phyloP scores from a whole-genome alignment of 2,113 vertebrate genomes.

The Acrocephalus kingi region DNA sequence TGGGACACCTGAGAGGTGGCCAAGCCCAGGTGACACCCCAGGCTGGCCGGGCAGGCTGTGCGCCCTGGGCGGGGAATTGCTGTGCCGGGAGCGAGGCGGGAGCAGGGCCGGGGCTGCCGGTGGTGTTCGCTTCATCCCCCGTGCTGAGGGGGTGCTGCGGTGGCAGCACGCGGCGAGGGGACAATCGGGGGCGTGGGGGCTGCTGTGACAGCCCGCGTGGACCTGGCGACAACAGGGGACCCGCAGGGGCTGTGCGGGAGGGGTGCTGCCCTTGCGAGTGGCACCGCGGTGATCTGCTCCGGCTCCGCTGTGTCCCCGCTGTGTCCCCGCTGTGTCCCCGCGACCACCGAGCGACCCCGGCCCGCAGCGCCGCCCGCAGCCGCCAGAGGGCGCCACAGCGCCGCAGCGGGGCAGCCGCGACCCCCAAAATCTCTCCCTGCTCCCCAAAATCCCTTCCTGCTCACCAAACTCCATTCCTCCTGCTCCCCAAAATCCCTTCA shows the following conservation, averaged over 20 bases:
- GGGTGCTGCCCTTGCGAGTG: not conserved
- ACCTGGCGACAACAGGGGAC: not conserved
- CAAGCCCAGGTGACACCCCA: fast-evolving
- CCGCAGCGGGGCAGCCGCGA: not conserved
- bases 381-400: not conserved
- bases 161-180: too few relatives aligned
- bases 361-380: not conserved
- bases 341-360: not conserved
- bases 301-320: not conserved
- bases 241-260: not conserved
- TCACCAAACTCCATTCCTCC: not conserved
- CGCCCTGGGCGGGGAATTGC: not conserved
- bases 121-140: fast-evolving
- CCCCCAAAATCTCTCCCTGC: not conserved
- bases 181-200: fast-evolving
- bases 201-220: not conserved
- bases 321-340: not conserved
- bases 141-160: not conserved
- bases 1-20: not conserved
- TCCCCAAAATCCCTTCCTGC: not conserved
- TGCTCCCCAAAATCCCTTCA: not conserved
- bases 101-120: not conserved
- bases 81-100: fast-evolving
- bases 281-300: fast-evolving
- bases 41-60: fast-evolving